Base-by-base conservation (phyloP, 2,888 invertebrate species). In the Phrixothrix hirtus region DNA sequence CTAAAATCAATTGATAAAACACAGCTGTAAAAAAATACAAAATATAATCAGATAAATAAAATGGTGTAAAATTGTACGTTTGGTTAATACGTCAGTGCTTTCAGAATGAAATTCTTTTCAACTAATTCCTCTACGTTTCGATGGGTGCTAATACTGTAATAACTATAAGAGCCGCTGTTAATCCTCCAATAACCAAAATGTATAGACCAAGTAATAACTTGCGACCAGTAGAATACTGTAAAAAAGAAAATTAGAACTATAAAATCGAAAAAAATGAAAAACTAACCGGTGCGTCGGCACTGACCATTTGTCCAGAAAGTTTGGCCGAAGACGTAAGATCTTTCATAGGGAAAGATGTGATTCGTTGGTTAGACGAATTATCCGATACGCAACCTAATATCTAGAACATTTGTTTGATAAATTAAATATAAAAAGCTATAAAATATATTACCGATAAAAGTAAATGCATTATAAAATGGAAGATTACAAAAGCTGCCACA, bases 401-500 rank as follows among this genome's bases (percentile, higher is more conserved):
- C 91, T 92, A 80, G 53, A 79, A 75, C 11, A 47, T 30, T 5
- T 12, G 10, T 7, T 12, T 10, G 1, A 9, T 15, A 16, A 21
- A 41, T n/a, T n/a, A n/a, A n/a, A n/a, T n/a, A n/a, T n/a, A n/a
- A n/a, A n/a, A n/a, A n/a, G n/a, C n/a, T n/a, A n/a, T n/a, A n/a
- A n/a, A 17, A 2, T 73, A 41, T 77, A 85, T 86, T 79, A 92
- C 92, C 72, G 93, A 90, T 55, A 92, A 82, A 46, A 94, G 80
- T 30, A 96, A 75, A 74, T 97, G 96, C 71, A 92, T 85, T 48
- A 91, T 71, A 35, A 95, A 88, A 72, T 97, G 93, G 78, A 95
- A 90, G 2, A 86, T 87, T 9, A 96, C 92, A 75, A 88, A 96
- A 4, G 87, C 90, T 2, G 91, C 91, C 59, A 97, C 76, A 53